phyloP scores from a whole-genome alignment of 2,888 invertebrate genomes.

The Neoscelio sp. region DNA sequence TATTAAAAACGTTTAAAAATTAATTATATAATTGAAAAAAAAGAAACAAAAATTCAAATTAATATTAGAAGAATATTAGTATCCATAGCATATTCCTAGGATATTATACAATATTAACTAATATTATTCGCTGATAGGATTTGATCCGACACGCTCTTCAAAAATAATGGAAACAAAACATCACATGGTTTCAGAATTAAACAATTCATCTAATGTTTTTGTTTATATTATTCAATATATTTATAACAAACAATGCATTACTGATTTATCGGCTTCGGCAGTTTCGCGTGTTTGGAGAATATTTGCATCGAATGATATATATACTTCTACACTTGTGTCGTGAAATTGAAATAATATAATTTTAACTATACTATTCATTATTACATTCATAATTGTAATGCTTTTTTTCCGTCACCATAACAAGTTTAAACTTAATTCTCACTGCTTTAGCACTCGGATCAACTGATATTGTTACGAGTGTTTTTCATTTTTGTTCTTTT shows the following conservation, averaged over 20 bases:
- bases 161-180: conserved; percentile 14
- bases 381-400: conserved; percentile 36
- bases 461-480: too few relatives aligned
- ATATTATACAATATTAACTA: too few relatives aligned
- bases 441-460: not conserved
- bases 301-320: conserved; percentile 39
- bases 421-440: conserved; percentile 6
- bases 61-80: too few relatives aligned
- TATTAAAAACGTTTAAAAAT: too few relatives aligned
- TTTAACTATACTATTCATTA: conserved; percentile 25
- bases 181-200: conserved; percentile 35
- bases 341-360: conserved; percentile 33
- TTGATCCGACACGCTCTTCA: conserved; percentile 11
- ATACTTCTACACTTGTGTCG: conserved; percentile 21
- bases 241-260: conserved; percentile 47
- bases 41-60: too few relatives aligned
- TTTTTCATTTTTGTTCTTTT: too few relatives aligned
- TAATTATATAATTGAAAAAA: too few relatives aligned
- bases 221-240: conserved; percentile 43
- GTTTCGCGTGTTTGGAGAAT: conserved; percentile 41
- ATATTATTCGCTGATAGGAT: too few relatives aligned
- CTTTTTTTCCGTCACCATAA: conserved; percentile 4
- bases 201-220: conserved; percentile 22
- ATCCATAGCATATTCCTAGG: too few relatives aligned
- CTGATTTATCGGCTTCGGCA: conserved; percentile 34